Evolutionary conservation across 1,140 invertebrate species (phyloP).

Genomic region (Acyrthosiphon pisum): DNA sequence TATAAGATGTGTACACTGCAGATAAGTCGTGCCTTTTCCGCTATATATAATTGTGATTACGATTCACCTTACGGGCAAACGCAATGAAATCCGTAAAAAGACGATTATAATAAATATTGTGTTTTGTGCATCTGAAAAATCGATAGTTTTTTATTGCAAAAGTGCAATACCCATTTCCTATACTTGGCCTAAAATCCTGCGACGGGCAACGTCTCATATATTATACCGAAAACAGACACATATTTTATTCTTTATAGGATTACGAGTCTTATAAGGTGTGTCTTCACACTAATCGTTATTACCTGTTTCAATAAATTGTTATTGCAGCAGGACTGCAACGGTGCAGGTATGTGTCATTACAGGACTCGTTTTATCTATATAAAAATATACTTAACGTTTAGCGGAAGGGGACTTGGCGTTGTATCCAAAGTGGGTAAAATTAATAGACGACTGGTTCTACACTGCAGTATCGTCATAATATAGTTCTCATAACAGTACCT

Average conservation of each 20-base stretch:
- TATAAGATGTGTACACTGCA: too few species aligned
- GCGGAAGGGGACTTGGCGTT: background rate
- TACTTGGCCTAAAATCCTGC: background rate
- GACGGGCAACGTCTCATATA: background rate
- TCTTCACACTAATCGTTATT: constrained; percentile 9
- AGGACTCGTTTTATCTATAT: background rate
- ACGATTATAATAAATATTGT: background rate
- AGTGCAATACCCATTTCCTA: background rate
- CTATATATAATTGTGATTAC: background rate
- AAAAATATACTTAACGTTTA: constrained; percentile 2
- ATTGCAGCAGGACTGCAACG: background rate
- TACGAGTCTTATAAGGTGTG: constrained; percentile 3
- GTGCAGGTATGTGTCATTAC: background rate
- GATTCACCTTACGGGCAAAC: background rate
- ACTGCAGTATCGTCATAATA: background rate
- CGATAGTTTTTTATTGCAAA: background rate
- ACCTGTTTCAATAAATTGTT: background rate
- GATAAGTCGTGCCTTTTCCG: background rate
- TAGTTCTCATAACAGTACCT: background rate
- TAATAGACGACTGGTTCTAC: background rate
- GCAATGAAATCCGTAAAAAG: background rate
- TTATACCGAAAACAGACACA: background rate
- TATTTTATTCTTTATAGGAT: background rate
- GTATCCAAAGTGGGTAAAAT: background rate
- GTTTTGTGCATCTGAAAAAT: background rate